Evolutionary conservation across 2,113 vertebrate species (phyloP), one percentile per base, ranked within the genome.

Genomic region (Nematolebias whitei): DNA sequence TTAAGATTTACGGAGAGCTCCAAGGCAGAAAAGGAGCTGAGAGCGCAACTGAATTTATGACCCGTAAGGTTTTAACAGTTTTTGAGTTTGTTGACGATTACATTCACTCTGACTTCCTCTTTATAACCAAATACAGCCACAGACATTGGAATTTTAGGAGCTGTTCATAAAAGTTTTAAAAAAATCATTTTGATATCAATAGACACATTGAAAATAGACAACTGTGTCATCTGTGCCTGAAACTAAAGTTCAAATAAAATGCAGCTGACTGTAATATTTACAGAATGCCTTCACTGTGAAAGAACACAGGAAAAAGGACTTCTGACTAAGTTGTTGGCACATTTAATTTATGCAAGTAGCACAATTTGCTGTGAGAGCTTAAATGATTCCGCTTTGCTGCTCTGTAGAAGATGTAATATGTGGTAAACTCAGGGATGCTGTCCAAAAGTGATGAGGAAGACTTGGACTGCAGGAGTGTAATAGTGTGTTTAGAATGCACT

Each of bases 1-100:
- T 87, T 75, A 80, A 63, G 29, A 40, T 94, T 22, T 69, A 59
- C 2, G 93, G 93, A 7, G 84, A 92, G 70, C 74, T 82, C 3
- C 79, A 71, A 0, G 85, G 91, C 19, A 62, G 69, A 12, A 66
- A 52, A 2, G 93, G 92, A 13, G 47, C 82, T 0, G 76, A 87
- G 24, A 90, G 78, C 54, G 52, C 71, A 0, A 16, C 84, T 1
- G 58, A 83, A 1, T 91, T 93, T 69, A 85, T 20, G 35, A 95
- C 94, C 50, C 61, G 94, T 94, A 72, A 89, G 87, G 24, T 14
- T 22, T 2, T 11, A 26, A 22, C 2, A 2, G 1, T 51, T 49
- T 29, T 1, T 29, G 10, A 1, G 26, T 48, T 43, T 15, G 4
- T n/a, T 40, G 0, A 63, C 18, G 18, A 16, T 22, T 10, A 24